Evolutionary conservation across 2,888 invertebrate species (phyloP), one percentile per base, ranked within the genome.

Genomic region (Plemyria rubiginata): DNA sequence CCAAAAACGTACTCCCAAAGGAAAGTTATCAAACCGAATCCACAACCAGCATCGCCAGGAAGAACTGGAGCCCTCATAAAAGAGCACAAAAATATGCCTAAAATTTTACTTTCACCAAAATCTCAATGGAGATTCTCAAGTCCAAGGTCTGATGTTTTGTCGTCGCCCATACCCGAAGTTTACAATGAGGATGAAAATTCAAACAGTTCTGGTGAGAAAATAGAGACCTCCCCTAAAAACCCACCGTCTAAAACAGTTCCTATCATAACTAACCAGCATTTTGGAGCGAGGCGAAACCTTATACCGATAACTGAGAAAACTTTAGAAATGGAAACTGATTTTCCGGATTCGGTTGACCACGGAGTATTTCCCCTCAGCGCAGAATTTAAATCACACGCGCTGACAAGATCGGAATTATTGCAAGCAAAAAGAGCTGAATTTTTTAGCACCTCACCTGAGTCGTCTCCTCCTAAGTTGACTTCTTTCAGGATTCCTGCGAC

Each of bases 131-230:
- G 96, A 68, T 96, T 96, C 76, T 94, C 95, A 41, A 95, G 95
- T 71, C 96, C 96, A 1, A 93, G 97, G 74, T 96, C 96, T 22
- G 97, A 97, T 77, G 96, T 97, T 56, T 94, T 98, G 78, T 97
- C 97, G 46, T 96, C 96, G 50, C 97, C 97, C 61, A 98, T 98
- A 83, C 95, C 95, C 45, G 97, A 98, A 92, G 97, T 96, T 72
- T 93, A 94, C 76, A 95, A 96, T 77, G 96, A 96, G 78, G 97
- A 97, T 78, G 96, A 96, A 72, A 95, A 93, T 73, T 94, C 94
- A 1, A 94, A 94, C 67, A 94, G 94, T 74, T 94, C 94, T 15
- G 91, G 93, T 36, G 94, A 94, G 76, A 93, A 93, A 29, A 50
- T 13, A 60, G 93, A 92, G 49, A 71, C 68, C 22, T 82, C 87